Conservation (phyloP, 2,888 invertebrate species). For the Eucriotettix oculatus region DNA sequence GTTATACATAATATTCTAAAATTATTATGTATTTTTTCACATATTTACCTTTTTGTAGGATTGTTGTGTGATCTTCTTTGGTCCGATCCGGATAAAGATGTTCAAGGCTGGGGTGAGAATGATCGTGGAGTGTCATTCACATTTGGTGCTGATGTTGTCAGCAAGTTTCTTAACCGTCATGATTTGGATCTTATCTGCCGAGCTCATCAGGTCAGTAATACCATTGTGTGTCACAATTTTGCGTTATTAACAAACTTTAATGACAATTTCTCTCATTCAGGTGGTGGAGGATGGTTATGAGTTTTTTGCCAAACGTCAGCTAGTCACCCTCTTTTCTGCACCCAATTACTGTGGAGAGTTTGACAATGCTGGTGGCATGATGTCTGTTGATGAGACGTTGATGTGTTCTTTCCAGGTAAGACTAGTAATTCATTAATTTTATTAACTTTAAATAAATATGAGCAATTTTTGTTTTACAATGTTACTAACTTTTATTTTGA, state of each 20-base stretch:
- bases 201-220: constrained; percentile 67
- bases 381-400: constrained; percentile 96
- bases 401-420: constrained; percentile 98
- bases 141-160: constrained; percentile 93
- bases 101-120: constrained; percentile 92
- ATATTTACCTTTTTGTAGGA: constrained; percentile 32
- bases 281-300: constrained; percentile 99
- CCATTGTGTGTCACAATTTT: not conserved
- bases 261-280: constrained; percentile 23
- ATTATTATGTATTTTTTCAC: too few relatives aligned
- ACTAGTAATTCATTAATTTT: not conserved
- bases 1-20: too few relatives aligned
- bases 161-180: constrained; percentile 89
- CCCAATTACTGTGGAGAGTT: constrained; percentile 98
- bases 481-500: too few relatives aligned
- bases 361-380: constrained; percentile 98
- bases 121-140: constrained; percentile 97
- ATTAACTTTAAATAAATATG: too few relatives aligned
- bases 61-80: constrained; percentile 90
- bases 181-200: constrained; percentile 94
- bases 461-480: too few relatives aligned
- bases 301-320: constrained; percentile 94
- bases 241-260: not conserved
- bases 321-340: constrained; percentile 97
- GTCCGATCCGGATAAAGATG: constrained; percentile 94